Conservation (phyloP, 2,113 vertebrate species). For the Hippoglossus stenolepis region DNA sequence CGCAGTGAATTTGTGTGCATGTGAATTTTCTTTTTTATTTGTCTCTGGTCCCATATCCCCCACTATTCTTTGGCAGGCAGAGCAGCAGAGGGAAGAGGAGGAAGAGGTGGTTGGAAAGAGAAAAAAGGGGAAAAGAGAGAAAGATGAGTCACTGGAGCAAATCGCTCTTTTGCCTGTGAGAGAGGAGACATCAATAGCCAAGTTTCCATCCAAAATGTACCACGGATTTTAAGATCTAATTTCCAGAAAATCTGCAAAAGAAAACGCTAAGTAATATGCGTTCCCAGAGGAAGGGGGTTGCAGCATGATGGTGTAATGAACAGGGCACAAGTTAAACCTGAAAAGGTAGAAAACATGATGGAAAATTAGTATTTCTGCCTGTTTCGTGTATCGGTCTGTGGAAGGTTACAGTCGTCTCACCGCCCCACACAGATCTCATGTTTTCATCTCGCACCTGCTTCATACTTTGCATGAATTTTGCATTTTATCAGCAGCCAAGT, state of each 20-base stretch:
- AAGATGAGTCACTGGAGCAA: conserved; percentile 18
- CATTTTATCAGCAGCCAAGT: too few species aligned
- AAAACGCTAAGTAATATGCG: not conserved
- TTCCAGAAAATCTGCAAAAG: conserved; percentile 7
- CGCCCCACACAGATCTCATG: too few species aligned
- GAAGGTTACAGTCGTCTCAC: too few species aligned
- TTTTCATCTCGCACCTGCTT: too few species aligned
- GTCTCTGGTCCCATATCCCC: conserved; percentile 22
- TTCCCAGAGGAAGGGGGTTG: not conserved
- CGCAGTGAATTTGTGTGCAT: not conserved
- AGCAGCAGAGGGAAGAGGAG: conserved; percentile 3
- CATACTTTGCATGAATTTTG: too few species aligned
- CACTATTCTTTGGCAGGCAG: conserved; percentile 32
- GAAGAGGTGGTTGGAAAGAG: conserved; percentile 25
- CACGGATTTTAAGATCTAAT: not conserved
- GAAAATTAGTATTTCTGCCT: too few species aligned
- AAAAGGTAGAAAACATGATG: not conserved
- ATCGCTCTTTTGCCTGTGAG: conserved; percentile 9
- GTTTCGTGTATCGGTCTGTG: too few species aligned
- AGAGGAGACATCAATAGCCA: conserved; percentile 12
- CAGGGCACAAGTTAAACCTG: not conserved
- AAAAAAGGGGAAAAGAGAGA: not conserved
- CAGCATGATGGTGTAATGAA: not conserved
- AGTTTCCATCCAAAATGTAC: conserved; percentile 12
- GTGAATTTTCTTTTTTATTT: not conserved